A percentile compares a stretch with the other conserved stretches of the same genome.
These are phyloP conservation scores for Hypsibius dujardini DNA, from an alignment of 1,140 invertebrate genomes.

Conservation along the genomic window DNA sequence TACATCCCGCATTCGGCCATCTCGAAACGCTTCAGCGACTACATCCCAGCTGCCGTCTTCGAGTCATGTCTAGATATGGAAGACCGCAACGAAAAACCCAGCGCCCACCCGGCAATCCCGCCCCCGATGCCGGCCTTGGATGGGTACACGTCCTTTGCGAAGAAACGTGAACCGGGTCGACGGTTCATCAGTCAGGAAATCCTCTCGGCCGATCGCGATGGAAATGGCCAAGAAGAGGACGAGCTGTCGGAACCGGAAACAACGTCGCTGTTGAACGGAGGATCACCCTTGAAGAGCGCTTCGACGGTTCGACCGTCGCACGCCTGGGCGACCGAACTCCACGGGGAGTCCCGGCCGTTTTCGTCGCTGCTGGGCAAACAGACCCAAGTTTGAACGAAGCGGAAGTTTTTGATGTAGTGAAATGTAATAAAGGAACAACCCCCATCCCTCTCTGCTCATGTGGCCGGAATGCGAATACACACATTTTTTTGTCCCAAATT, in stretches of 20 bases:
- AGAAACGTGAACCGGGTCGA: background rate
- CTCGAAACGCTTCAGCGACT: background rate
- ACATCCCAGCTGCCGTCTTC: constrained; percentile 6
- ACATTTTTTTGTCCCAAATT: no score
- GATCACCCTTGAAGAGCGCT: background rate
- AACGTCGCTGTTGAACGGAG: background rate
- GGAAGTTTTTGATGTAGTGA: no score
- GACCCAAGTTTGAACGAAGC: constrained; percentile 2
- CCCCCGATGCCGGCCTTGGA: background rate
- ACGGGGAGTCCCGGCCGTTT: background rate
- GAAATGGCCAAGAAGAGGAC: background rate
- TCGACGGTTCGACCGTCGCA: background rate
- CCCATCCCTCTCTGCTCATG: no score
- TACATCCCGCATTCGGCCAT: background rate
- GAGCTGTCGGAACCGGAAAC: background rate
- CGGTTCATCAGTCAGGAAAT: background rate
- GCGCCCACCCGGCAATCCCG: background rate
- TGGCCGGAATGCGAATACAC: no score
- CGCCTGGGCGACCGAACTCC: background rate
- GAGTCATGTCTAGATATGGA: background rate
- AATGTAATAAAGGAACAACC: no score
- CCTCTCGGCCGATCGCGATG: background rate
- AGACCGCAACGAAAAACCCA: background rate
- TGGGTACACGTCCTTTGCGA: background rate
- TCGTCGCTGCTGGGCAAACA: constrained; percentile 1